Evolutionary conservation across 2,888 invertebrate species (phyloP).

Genomic region (Sphaerophoria rueppellii): DNA sequence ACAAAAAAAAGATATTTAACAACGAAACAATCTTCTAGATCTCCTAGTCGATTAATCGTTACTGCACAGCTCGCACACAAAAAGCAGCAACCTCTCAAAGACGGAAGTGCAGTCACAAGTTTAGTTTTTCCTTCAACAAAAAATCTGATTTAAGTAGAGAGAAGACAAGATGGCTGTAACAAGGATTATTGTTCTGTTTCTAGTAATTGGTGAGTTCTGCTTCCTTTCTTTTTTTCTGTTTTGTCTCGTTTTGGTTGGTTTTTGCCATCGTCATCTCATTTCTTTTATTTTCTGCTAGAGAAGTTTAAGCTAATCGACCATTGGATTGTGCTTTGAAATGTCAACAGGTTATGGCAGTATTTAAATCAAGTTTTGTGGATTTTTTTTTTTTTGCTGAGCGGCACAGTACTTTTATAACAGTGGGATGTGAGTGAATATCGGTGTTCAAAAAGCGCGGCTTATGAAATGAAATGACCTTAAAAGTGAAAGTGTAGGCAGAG

Average conservation of each 20-base stretch:
- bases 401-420: slow-evolving; percentile 12
- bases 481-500: slow-evolving; percentile 74
- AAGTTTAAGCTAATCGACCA: slow-evolving; percentile 1
- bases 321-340: slow-evolving; percentile 51
- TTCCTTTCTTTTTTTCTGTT: not conserved
- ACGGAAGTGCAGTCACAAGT: slow-evolving; percentile 57
- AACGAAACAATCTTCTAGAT: slow-evolving; percentile 75
- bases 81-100: not conserved
- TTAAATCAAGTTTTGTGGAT: slow-evolving; percentile 53
- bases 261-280: too few species aligned
- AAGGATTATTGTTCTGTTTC: slow-evolving; percentile 52
- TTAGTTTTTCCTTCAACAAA: slow-evolving; percentile 18
- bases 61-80: slow-evolving; percentile 73
- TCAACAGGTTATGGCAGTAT: slow-evolving; percentile 39
- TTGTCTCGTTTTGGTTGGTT: not conserved
- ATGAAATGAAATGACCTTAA: slow-evolving; percentile 73
- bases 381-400: slow-evolving; percentile 32
- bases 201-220: slow-evolving; percentile 59
- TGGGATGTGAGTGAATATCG: not conserved
- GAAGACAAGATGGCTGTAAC: slow-evolving; percentile 45
- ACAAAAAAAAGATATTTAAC: slow-evolving; percentile 74
- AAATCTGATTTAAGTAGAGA: slow-evolving; percentile 20
- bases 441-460: not conserved
- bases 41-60: slow-evolving; percentile 76
- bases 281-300: too few species aligned